Evolutionary conservation across 2,797 vertebrate genomes (phyloP).

Genomic region (Semotilus atromaculatus): DNA sequence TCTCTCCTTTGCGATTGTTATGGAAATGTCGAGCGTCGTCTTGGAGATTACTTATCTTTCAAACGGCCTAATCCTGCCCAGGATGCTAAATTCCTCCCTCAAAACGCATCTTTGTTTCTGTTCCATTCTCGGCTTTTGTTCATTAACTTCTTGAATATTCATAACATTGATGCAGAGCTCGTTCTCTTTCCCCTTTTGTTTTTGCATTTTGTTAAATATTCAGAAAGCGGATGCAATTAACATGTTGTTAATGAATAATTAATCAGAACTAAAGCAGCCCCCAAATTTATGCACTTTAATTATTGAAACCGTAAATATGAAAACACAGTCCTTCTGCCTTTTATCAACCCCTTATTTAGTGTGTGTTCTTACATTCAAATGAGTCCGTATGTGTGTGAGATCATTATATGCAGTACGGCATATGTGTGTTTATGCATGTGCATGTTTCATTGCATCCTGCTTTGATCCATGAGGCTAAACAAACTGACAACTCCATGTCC

Average conservation of each 20-base stretch:
- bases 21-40: constrained; percentile 52
- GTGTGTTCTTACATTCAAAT: constrained; percentile 58
- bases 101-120: constrained; percentile 61
- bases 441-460: constrained; percentile 18
- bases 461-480: not conserved
- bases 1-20: constrained; percentile 50
- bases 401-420: constrained; percentile 1
- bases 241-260: constrained; percentile 95
- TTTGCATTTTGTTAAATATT: constrained; percentile 92
- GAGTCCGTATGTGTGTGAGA: constrained; percentile 36
- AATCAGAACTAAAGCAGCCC: constrained; percentile 88
- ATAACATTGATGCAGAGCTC: constrained; percentile 76
- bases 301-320: constrained; percentile 91
- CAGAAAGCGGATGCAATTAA: constrained; percentile 88
- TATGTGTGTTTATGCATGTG: constrained; percentile 47
- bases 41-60: constrained; percentile 54
- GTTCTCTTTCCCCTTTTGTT: constrained; percentile 68
- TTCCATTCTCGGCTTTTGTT: constrained; percentile 56
- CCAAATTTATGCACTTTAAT: constrained; percentile 88
- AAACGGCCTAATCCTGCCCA: constrained; percentile 53
- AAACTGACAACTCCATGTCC: not conserved
- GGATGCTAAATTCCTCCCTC: constrained; percentile 37
- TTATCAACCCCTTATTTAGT: constrained; percentile 56
- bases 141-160: constrained; percentile 69
- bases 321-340: constrained; percentile 67